Percentiles rank a stretch among this genome's conserved stretches.
Evolutionary conservation across 2,113 vertebrate species (phyloP).

Genomic region (Hypanus sabinus): DNA sequence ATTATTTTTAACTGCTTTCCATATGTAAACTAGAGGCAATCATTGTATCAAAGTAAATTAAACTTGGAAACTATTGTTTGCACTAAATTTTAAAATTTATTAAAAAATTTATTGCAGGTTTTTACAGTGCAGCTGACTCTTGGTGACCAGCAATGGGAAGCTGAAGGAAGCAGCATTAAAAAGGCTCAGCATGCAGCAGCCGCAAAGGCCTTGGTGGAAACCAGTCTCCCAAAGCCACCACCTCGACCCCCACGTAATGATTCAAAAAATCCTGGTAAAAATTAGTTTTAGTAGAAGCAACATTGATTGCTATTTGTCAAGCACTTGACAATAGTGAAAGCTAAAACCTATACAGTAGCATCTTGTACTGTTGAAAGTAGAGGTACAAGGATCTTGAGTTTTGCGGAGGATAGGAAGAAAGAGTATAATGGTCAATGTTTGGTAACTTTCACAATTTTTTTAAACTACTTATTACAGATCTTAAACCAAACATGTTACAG

Average conservation of each 20-base stretch:
- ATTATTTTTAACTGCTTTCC: background rate
- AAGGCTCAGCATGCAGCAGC: conserved; percentile 86
- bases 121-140: conserved; percentile 84
- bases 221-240: conserved; percentile 77
- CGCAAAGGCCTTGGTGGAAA: conserved; percentile 77
- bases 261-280: conserved; percentile 77
- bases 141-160: conserved; percentile 86
- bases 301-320: background rate
- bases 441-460: background rate
- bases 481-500: background rate
- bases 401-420: too few relatives aligned
- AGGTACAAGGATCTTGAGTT: background rate
- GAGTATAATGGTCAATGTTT: background rate
- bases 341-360: background rate
- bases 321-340: background rate
- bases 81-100: background rate
- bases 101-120: conserved; percentile 57
- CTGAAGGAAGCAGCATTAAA: conserved; percentile 88
- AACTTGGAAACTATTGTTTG: background rate
- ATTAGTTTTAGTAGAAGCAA: conserved; percentile 34
- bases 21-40: background rate
- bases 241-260: conserved; percentile 69
- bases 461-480: background rate
- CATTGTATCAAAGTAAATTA: background rate
- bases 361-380: background rate